Percentiles rank a stretch among this genome's conserved stretches.
Conservation (phyloP, 2,888 invertebrate species). For the Harmothoe impar region DNA sequence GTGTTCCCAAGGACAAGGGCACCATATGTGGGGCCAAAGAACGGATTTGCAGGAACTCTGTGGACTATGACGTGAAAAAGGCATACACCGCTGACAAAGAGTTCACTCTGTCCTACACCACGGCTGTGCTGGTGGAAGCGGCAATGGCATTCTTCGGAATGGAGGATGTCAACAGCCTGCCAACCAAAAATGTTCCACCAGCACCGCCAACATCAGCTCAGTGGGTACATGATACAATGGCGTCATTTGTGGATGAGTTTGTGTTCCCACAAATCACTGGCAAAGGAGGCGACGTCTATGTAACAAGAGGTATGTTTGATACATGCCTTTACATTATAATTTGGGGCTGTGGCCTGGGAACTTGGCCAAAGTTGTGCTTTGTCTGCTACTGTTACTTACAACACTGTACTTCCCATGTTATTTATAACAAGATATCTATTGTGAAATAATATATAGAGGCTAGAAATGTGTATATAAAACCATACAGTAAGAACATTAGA, state of each 20-base stretch:
- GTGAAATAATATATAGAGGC: too few species aligned
- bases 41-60: neutral
- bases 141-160: neutral
- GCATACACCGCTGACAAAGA: conserved; percentile 1
- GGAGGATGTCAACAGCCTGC: neutral
- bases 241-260: neutral
- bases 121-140: neutral
- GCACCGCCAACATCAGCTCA: neutral
- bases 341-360: too few species aligned
- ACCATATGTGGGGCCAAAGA: neutral
- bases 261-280: too few species aligned
- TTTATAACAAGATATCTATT: too few species aligned
- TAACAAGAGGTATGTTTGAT: too few species aligned
- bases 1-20: neutral
- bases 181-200: neutral
- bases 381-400: too few species aligned
- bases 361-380: too few species aligned
- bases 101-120: neutral
- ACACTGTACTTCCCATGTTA: too few species aligned
- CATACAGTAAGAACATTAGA: too few species aligned
- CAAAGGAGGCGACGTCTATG: too few species aligned
- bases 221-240: neutral
- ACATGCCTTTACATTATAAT: too few species aligned
- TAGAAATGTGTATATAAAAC: too few species aligned
- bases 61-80: neutral